Percentiles rank a stretch among this genome's conserved stretches.
Evolutionary conservation across 2,888 invertebrate genomes (phyloP).

Genomic region (Leptura quadrifasciata): DNA sequence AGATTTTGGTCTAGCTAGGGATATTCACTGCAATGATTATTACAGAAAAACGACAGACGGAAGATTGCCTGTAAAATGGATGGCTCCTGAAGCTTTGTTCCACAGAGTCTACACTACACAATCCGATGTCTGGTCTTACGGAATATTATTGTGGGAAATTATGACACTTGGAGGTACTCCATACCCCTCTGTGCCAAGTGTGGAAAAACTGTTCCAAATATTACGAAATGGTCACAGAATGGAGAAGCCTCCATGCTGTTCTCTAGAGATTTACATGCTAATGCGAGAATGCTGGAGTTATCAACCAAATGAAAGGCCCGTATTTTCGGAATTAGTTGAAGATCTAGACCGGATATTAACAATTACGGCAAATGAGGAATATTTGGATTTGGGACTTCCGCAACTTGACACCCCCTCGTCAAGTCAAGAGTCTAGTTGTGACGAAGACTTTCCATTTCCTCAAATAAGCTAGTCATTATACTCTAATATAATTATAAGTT

Average conservation of each 20-base stretch:
- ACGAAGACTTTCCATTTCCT: slow-evolving; percentile 69
- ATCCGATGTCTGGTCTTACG: slow-evolving; percentile 98
- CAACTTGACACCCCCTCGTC: slow-evolving; percentile 92
- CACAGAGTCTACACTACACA: slow-evolving; percentile 95
- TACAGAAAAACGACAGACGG: slow-evolving; percentile 98
- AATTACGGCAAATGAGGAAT: slow-evolving; percentile 93
- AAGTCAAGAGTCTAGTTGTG: slow-evolving; percentile 86
- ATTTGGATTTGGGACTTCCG: slow-evolving; percentile 90
- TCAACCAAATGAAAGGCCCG: slow-evolving; percentile 90
- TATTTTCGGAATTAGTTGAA: slow-evolving; percentile 91
- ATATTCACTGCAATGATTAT: slow-evolving; percentile 95
- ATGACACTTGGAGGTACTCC: slow-evolving; percentile 99
- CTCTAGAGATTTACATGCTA: slow-evolving; percentile 94
- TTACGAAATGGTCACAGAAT: slow-evolving; percentile 94
- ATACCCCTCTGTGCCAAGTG: slow-evolving; percentile 95
- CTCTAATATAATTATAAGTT: slow-evolving; percentile 15
- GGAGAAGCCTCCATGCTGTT: slow-evolving; percentile 96
- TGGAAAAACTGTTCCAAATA: slow-evolving; percentile 94
- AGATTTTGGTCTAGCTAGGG: slow-evolving; percentile 97
- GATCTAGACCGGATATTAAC: slow-evolving; percentile 93
- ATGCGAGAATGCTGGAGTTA: slow-evolving; percentile 99
- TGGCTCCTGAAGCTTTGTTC: slow-evolving; percentile 98
- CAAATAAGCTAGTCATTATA: slow-evolving; percentile 59
- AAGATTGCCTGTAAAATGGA: slow-evolving; percentile 98
- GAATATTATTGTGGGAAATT: slow-evolving; percentile 97